Conservation (phyloP, 2,797 vertebrate species). For the Lepus oiostolus region DNA sequence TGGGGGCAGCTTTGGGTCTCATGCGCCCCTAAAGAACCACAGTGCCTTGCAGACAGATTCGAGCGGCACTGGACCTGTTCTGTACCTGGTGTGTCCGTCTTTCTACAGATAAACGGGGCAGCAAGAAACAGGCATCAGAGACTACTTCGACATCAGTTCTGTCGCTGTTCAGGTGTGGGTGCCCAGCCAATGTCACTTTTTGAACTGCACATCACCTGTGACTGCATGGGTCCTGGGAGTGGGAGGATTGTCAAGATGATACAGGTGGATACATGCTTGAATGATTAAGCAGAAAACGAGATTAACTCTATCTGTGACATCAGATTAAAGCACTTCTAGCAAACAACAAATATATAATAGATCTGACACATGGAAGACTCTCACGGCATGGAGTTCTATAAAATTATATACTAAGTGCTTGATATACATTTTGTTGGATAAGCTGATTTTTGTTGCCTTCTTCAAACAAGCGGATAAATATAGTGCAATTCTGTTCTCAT, state of each 20-base stretch:
- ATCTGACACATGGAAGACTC: neutral
- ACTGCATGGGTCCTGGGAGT: neutral
- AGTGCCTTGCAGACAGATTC: neutral
- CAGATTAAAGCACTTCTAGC: neutral
- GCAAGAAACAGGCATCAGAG: neutral
- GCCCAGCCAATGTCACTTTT: neutral
- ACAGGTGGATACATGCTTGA: neutral
- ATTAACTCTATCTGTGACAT: neutral
- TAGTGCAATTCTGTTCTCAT: constrained; percentile 7
- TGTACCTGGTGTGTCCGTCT: neutral
- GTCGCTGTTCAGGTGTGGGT: neutral
- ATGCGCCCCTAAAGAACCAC: too few species aligned
- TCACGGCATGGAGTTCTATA: neutral
- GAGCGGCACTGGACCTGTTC: neutral
- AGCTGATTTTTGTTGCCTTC: constrained; percentile 39
- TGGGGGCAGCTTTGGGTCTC: neutral
- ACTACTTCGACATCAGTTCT: neutral
- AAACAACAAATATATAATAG: neutral
- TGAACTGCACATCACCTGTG: neutral
- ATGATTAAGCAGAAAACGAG: neutral
- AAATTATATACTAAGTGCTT: neutral
- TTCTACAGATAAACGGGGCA: neutral
- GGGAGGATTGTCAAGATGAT: neutral
- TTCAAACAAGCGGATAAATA: constrained; percentile 45
- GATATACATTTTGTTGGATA: neutral